phyloP scores from a whole-genome alignment of 2,797 vertebrate species.

The Falco peregrinus region DNA sequence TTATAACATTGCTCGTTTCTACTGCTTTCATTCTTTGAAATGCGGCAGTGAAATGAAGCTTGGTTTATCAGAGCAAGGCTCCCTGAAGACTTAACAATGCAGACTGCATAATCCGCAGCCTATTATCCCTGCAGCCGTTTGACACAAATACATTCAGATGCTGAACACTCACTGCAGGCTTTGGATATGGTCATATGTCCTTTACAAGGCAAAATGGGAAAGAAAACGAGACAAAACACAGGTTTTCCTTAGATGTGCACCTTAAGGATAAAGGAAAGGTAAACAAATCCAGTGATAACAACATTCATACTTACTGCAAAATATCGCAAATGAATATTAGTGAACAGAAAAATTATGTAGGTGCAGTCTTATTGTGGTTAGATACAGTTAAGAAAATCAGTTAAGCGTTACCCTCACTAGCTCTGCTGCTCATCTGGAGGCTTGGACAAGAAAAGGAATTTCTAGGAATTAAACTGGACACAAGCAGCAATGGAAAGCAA shows the following conservation, averaged over 20 bases:
- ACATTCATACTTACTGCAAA: not conserved
- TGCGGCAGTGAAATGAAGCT: slow-evolving; percentile 3
- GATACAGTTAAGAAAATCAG: not conserved
- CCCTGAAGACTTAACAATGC: slow-evolving; percentile 47
- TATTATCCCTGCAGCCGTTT: slow-evolving; percentile 59
- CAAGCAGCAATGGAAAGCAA: not conserved
- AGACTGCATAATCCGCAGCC: slow-evolving; percentile 62
- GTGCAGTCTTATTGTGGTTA: not conserved
- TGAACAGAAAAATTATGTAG: not conserved
- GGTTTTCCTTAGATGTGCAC: not conserved
- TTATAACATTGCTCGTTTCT: not conserved
- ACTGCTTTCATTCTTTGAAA: not conserved
- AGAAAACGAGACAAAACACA: not conserved
- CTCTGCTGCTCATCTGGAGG: not conserved
- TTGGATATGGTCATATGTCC: not conserved
- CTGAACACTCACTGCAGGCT: slow-evolving; percentile 50
- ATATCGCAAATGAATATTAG: not conserved
- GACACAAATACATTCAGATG: slow-evolving; percentile 61
- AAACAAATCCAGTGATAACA: not conserved
- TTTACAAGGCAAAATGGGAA: not conserved
- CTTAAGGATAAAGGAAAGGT: not conserved
- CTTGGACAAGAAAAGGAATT: not conserved
- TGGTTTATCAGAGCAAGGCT: slow-evolving; percentile 32
- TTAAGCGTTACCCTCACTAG: not conserved
- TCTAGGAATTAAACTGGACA: not conserved